Evolutionary conservation across 2,113 vertebrate genomes (phyloP).

Genomic region (Ancistrus triradiatus): DNA sequence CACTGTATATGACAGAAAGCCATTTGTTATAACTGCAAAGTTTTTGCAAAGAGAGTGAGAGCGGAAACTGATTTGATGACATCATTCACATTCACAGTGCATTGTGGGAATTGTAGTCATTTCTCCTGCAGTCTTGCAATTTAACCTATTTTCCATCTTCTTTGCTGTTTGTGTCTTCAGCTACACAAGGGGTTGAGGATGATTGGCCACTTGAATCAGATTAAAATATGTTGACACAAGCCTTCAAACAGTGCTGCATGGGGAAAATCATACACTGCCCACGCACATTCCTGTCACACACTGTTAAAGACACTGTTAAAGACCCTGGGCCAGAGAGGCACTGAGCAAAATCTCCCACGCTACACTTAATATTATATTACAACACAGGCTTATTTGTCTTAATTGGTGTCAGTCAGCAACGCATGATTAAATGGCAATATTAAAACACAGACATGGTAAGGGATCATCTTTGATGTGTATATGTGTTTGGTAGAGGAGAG

Average conservation of each 20-base stretch:
- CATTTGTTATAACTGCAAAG: no score
- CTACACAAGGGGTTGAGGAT: background rate
- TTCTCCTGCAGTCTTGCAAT: no score
- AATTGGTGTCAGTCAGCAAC: background rate
- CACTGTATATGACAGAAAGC: no score
- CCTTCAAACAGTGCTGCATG: background rate
- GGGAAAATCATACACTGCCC: constrained; percentile 2
- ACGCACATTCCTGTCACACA: constrained; percentile 25
- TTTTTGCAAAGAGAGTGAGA: no score
- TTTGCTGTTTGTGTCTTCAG: background rate
- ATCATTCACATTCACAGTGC: no score
- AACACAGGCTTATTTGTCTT: no score
- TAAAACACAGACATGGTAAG: no score
- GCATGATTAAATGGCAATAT: background rate
- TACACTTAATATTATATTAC: constrained; percentile 20
- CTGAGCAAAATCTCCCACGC: background rate
- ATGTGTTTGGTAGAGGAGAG: no score
- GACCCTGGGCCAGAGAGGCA: constrained; percentile 14
- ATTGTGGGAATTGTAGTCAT: background rate
- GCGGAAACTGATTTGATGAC: no score
- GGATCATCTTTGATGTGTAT: no score
- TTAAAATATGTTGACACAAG: background rate
- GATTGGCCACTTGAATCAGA: background rate
- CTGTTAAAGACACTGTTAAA: constrained; percentile 7
- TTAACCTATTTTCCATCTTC: no score